A percentile compares a stretch with the other conserved stretches of the same genome.
Conservation (phyloP, 1,140 invertebrate species). For the Mactra quadrangularis region DNA sequence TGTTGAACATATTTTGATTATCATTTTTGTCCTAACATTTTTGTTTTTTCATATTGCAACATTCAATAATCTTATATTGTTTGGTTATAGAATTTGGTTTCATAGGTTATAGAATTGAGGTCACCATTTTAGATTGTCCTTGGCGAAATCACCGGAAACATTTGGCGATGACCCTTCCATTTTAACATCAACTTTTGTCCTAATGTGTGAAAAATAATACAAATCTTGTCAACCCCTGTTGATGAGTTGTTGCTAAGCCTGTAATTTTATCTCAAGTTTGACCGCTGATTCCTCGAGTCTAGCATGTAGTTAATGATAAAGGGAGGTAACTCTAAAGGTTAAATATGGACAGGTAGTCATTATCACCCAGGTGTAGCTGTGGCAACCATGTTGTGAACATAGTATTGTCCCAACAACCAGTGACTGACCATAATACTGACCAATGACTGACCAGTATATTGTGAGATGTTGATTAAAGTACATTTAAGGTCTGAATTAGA, state of each 20-base stretch:
- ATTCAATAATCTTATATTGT: too few species aligned
- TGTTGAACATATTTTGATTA: too few species aligned
- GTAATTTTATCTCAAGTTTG: constrained; percentile 19
- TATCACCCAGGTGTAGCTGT: constrained; percentile 42
- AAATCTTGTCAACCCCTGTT: constrained; percentile 2
- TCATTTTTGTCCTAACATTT: too few species aligned
- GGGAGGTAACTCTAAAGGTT: constrained; percentile 38
- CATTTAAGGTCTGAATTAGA: constrained; percentile 32
- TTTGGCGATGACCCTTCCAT: constrained; percentile 2
- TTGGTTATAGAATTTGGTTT: too few species aligned
- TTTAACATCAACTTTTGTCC: constrained; percentile 22
- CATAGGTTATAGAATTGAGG: too few species aligned
- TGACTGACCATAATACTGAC: too few species aligned
- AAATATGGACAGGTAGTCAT: constrained; percentile 42
- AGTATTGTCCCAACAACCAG: background rate
- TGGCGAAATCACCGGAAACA: constrained; percentile 25
- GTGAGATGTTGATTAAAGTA: constrained; percentile 3
- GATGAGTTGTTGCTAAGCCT: constrained; percentile 12
- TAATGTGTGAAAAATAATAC: constrained; percentile 36
- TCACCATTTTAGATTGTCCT: too few species aligned
- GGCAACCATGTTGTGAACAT: constrained; percentile 1
- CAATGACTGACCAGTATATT: too few species aligned
- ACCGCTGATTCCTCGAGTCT: background rate
- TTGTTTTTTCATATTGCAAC: too few species aligned
- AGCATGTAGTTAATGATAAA: background rate